phyloP scores from a whole-genome alignment of 2,113 vertebrate species.

The Scytalopus superciliaris region DNA sequence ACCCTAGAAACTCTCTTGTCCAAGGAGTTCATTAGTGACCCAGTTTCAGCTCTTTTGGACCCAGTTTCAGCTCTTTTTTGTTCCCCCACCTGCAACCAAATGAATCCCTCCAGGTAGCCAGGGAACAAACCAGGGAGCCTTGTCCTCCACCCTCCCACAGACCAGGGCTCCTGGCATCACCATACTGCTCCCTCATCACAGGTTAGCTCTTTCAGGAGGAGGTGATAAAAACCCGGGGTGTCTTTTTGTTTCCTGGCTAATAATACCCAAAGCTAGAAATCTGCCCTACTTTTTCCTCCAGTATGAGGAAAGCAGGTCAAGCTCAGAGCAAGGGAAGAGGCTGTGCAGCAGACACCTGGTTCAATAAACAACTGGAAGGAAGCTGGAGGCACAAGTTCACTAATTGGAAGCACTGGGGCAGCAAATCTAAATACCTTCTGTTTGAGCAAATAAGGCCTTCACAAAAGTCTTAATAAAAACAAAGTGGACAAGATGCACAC shows the following conservation, averaged over 20 bases:
- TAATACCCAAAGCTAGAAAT: conserved; percentile 42
- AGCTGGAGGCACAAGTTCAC: not conserved
- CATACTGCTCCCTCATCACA: not conserved
- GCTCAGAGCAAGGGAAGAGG: conserved; percentile 8
- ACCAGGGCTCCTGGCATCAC: not conserved
- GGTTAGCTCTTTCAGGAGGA: not conserved
- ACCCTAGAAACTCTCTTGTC: not conserved
- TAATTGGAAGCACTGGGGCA: not conserved
- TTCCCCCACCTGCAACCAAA: not conserved
- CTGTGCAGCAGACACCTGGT: not conserved
- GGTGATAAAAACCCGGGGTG: not conserved
- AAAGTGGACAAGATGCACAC: not conserved
- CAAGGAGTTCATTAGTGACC: not conserved
- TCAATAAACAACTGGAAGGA: conserved; percentile 42
- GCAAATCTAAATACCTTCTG: conserved; percentile 13
- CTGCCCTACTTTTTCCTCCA: not conserved
- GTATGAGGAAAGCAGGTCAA: conserved; percentile 53
- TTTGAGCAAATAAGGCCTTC: not conserved
- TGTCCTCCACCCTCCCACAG: not conserved
- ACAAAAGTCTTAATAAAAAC: not conserved
- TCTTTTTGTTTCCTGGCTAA: conserved; percentile 23
- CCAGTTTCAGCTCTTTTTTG: not conserved
- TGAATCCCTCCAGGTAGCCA: not conserved
- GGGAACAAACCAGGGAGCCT: not conserved
- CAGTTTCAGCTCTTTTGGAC: not conserved